Percentiles rank a stretch among this genome's conserved stretches.
Evolutionary conservation across 2,888 invertebrate species (phyloP).

Genomic region (Cephus runcator): DNA sequence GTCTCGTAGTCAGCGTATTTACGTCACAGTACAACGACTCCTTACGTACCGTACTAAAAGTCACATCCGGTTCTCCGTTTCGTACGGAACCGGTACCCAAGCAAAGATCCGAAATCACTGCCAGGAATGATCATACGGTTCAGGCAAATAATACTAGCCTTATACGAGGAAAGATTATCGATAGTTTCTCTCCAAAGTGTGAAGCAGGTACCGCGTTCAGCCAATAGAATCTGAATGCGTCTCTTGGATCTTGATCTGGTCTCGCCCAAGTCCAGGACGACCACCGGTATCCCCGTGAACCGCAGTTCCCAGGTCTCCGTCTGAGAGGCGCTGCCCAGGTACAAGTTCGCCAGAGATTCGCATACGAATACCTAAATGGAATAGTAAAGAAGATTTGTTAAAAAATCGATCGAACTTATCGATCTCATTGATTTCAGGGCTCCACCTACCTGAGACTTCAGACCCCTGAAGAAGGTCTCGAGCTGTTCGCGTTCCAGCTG

Average conservation of each 20-base stretch:
- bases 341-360: slow-evolving; percentile 79
- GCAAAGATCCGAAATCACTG: neutral
- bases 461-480: slow-evolving; percentile 79
- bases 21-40: neutral
- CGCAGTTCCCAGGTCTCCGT: slow-evolving; percentile 76
- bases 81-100: neutral
- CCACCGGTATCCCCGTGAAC: slow-evolving; percentile 82
- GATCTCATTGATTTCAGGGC: neutral
- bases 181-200: slow-evolving; percentile 84
- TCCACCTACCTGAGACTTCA: slow-evolving; percentile 75
- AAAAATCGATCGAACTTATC: neutral
- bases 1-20: neutral
- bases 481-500: slow-evolving; percentile 76
- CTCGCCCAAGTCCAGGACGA: slow-evolving; percentile 81
- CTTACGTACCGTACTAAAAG: neutral
- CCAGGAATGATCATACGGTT: neutral
- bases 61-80: neutral
- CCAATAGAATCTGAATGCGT: slow-evolving; percentile 76
- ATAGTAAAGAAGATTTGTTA: neutral
- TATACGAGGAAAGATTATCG: slow-evolving; percentile 82
- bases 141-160: slow-evolving; percentile 49
- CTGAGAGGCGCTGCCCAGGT: slow-evolving; percentile 71
- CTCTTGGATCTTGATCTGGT: slow-evolving; percentile 76
- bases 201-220: slow-evolving; percentile 84
- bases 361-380: slow-evolving; percentile 75